Percentiles rank a stretch among this genome's conserved stretches.
phyloP scores from a whole-genome alignment of 2,113 vertebrate genomes.

The Condylura cristata region DNA sequence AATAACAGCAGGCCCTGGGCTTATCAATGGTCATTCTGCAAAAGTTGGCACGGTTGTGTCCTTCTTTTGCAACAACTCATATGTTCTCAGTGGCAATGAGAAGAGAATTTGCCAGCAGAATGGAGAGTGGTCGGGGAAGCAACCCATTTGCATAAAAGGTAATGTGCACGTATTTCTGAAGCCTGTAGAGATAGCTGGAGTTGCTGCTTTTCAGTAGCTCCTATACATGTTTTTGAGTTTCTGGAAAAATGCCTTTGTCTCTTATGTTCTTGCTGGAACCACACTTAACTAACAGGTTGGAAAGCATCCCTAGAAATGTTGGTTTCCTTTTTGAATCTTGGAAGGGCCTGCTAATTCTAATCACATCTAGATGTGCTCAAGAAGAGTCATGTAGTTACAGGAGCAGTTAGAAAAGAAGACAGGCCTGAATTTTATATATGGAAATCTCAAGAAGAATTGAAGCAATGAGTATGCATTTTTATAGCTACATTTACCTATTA shows the following conservation, averaged over 20 bases:
- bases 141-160: conserved; percentile 96
- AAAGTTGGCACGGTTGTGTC: conserved; percentile 91
- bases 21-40: conserved; percentile 82
- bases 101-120: conserved; percentile 92
- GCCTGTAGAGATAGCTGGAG: neutral
- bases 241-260: neutral
- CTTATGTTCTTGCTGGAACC: neutral
- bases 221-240: neutral
- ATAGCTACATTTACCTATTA: neutral
- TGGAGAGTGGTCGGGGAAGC: conserved; percentile 94
- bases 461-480: neutral
- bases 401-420: neutral
- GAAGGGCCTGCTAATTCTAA: neutral
- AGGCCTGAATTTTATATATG: neutral
- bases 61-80: conserved; percentile 94
- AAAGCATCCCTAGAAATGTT: neutral
- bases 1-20: conserved; percentile 91
- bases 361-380: neutral
- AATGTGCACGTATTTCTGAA: conserved; percentile 33
- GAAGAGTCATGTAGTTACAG: neutral
- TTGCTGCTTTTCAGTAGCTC: neutral
- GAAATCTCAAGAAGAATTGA: neutral
- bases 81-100: conserved; percentile 92
- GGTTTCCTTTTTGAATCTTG: neutral
- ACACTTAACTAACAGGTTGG: neutral